Percentiles rank a stretch among this genome's conserved stretches.
Evolutionary conservation across 2,888 invertebrate species (phyloP).

Genomic region (Temnothorax ravouxi): DNA sequence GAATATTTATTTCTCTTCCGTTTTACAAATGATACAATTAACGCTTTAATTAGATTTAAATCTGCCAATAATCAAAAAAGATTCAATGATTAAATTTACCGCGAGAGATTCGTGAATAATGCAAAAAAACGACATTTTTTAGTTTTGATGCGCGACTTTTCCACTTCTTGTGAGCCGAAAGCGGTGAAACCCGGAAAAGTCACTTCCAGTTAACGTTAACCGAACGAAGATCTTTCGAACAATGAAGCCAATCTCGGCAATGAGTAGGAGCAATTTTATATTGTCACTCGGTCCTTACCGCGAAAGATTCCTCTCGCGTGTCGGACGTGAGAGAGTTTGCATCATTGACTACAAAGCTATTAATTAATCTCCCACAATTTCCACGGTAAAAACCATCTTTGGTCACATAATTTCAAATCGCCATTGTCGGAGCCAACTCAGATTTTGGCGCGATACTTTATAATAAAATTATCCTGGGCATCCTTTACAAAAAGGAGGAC

Average conservation of each 20-base stretch:
- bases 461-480: neutral
- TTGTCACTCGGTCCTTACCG: constrained; percentile 13
- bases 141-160: neutral
- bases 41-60: neutral
- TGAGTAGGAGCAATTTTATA: constrained; percentile 24
- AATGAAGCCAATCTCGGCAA: constrained; percentile 9
- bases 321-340: neutral
- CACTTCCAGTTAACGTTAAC: neutral
- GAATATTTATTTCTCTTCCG: neutral
- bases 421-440: neutral
- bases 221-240: constrained; percentile 27
- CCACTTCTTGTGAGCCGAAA: neutral
- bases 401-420: constrained; percentile 37
- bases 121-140: neutral
- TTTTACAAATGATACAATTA: neutral
- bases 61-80: neutral
- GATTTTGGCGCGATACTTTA: neutral
- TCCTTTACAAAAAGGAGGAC: neutral
- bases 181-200: neutral
- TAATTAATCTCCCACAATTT: constrained; percentile 49
- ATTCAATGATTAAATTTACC: neutral
- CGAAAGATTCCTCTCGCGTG: constrained; percentile 19
- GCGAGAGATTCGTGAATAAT: neutral
- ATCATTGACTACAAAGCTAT: neutral
- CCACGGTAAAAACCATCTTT: constrained; percentile 12